A percentile compares a stretch with the other conserved stretches of the same genome.
Conservation (phyloP, 2,888 invertebrate genomes). For the Yponomeuta sedellus region DNA sequence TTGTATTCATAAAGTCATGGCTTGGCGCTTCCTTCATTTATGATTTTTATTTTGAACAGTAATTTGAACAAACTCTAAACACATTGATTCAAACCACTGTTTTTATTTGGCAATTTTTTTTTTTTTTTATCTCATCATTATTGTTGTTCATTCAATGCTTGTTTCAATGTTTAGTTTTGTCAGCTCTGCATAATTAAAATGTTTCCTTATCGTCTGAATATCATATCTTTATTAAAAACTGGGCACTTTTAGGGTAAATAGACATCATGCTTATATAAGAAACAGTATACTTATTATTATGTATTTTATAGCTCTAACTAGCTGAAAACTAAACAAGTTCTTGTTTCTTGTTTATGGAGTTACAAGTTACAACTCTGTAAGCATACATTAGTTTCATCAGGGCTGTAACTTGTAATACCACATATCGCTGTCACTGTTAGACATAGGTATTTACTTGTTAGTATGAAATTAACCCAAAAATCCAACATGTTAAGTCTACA, state of each 20-base stretch:
- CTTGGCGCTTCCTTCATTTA: constrained; percentile 2
- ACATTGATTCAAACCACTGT: neutral
- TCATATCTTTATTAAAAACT: neutral
- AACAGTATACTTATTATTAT: too few relatives aligned
- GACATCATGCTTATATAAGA: neutral
- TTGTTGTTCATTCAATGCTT: constrained; percentile 28
- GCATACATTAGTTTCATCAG: neutral
- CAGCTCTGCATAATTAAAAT: constrained; percentile 65
- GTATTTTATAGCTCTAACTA: neutral
- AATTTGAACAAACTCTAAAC: neutral
- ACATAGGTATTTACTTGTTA: neutral
- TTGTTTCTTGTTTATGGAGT: neutral
- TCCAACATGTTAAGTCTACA: neutral
- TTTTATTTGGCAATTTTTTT: neutral
- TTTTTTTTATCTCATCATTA: neutral
- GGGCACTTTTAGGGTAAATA: neutral
- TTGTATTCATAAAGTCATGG: constrained; percentile 4
- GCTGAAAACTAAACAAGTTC: neutral
- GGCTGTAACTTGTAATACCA: neutral
- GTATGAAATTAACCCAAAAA: neutral
- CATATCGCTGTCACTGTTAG: neutral
- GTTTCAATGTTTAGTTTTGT: constrained; percentile 42
- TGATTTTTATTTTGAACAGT: neutral
- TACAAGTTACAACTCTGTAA: neutral
- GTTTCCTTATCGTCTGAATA: constrained; percentile 1